These are phyloP conservation scores for Lamellibrachia columna DNA, from an alignment of 2,888 invertebrate genomes.

Conservation along the genomic window DNA sequence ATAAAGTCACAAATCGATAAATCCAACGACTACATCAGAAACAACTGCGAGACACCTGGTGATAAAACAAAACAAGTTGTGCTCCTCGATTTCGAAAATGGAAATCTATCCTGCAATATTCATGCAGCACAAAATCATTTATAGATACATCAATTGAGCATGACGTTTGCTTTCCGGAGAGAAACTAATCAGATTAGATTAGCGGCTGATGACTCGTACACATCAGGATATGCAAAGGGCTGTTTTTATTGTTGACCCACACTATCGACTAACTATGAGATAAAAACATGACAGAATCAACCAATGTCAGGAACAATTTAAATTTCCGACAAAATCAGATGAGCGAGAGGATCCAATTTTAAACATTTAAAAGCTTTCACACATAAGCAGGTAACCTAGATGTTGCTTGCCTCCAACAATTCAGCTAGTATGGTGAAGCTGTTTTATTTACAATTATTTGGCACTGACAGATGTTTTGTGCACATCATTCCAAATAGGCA, in stretches of 20 bases:
- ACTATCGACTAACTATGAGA: not conserved
- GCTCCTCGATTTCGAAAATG: not conserved
- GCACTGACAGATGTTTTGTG: not conserved
- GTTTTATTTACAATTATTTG: not conserved
- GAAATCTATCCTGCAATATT: conserved; percentile 11
- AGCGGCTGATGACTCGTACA: not conserved
- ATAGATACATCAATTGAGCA: conserved; percentile 5
- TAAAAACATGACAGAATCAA: not conserved
- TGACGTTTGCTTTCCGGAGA: not conserved
- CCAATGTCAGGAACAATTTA: conserved; percentile 2
- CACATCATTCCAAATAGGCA: not conserved
- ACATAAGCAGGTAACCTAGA: not conserved
- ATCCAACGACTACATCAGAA: conserved; percentile 12
- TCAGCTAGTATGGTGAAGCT: not conserved
- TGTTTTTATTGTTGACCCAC: not conserved
- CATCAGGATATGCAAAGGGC: conserved; percentile 4
- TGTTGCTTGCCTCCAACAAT: not conserved
- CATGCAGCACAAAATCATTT: conserved; percentile 1
- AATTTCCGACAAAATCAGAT: not conserved
- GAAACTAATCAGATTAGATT: not conserved
- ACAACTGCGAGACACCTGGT: not conserved
- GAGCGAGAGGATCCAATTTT: not conserved
- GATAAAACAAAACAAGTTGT: not conserved
- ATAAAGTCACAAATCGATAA: conserved; percentile 2
- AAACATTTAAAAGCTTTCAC: not conserved